These are phyloP conservation scores for Xestia c-nigrum DNA, from an alignment of 2,888 invertebrate species.

Conservation along the genomic window DNA sequence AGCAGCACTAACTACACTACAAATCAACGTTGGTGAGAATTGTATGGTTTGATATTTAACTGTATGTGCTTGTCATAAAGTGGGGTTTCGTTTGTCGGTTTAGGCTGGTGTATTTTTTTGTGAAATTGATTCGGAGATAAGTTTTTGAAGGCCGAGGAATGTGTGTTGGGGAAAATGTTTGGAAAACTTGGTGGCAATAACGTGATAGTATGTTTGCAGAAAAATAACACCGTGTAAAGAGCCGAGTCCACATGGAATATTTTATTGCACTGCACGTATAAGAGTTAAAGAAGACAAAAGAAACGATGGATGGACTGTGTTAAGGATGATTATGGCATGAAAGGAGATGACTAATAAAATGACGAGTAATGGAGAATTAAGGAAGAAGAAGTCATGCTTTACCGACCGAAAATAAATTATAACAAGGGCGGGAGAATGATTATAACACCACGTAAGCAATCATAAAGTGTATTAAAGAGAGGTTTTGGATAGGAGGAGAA, in stretches of 20 bases:
- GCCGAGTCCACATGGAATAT: not conserved
- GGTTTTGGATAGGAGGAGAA: not conserved
- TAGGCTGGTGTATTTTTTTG: slow-evolving; percentile 25
- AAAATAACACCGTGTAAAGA: not conserved
- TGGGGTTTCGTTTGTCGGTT: not conserved
- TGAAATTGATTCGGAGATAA: slow-evolving; percentile 3
- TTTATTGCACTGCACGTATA: too few species aligned
- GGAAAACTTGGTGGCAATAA: not conserved
- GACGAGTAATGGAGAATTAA: too few species aligned
- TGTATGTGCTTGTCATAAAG: not conserved
- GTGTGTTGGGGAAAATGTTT: slow-evolving; percentile 20
- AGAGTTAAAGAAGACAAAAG: too few species aligned
- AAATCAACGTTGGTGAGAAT: slow-evolving; percentile 63
- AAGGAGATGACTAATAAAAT: too few species aligned
- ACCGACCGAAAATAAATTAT: too few species aligned
- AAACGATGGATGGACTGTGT: too few species aligned
- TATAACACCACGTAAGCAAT: not conserved
- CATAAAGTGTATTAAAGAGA: not conserved
- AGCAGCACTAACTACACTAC: slow-evolving; percentile 63
- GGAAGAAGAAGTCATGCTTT: too few species aligned
- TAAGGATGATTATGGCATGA: too few species aligned
- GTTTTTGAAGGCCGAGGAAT: slow-evolving; percentile 43
- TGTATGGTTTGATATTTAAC: slow-evolving; percentile 1
- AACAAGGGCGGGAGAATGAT: too few species aligned
- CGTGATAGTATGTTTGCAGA: not conserved